Evolutionary conservation across 2,797 vertebrate species (phyloP).

Genomic region (Phataginus tetradactyla): DNA sequence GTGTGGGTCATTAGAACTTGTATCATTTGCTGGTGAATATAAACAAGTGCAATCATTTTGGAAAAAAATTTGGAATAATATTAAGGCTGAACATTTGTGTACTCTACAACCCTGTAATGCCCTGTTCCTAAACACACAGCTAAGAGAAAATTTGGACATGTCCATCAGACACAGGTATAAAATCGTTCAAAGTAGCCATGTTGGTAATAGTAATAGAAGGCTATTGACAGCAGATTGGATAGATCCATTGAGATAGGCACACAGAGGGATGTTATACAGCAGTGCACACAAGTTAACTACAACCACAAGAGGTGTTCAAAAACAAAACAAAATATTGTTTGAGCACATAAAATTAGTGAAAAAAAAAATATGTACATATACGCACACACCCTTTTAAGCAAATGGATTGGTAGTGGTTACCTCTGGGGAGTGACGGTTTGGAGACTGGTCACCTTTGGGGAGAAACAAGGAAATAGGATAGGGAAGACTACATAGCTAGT

Average conservation of each 20-base stretch:
- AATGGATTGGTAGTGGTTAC: background rate
- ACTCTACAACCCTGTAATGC: background rate
- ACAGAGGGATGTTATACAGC: background rate
- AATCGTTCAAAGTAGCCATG: background rate
- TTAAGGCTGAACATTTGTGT: background rate
- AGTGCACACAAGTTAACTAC: background rate
- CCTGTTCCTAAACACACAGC: background rate
- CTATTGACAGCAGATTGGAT: background rate
- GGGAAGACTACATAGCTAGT: background rate
- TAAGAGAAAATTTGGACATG: background rate
- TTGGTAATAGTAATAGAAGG: background rate
- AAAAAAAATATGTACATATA: background rate
- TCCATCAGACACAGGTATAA: background rate
- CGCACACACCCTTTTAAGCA: background rate
- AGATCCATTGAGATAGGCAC: background rate
- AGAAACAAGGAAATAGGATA: background rate
- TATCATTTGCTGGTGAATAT: background rate
- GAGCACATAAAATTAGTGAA: background rate
- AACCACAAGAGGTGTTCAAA: background rate
- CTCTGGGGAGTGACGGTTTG: background rate
- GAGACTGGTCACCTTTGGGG: background rate
- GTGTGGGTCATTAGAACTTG: background rate
- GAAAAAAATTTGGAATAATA: background rate
- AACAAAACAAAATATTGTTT: background rate
- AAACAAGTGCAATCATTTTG: background rate